These are phyloP conservation scores for Triops cancriformis DNA, from an alignment of 1,140 invertebrate species.

Conservation along the genomic window DNA sequence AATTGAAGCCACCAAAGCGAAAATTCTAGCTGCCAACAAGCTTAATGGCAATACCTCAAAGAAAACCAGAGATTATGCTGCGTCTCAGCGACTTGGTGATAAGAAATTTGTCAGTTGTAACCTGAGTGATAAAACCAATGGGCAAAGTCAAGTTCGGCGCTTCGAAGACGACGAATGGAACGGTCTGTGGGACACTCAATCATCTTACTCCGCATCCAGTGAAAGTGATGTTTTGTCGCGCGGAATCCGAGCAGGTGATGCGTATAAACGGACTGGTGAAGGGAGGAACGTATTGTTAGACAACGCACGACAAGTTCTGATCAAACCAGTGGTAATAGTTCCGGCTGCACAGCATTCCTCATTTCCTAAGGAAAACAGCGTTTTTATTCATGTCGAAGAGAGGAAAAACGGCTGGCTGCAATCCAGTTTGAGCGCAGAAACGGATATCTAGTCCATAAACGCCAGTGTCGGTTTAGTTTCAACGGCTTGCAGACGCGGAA, in stretches of 20 bases:
- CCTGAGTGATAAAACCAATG: background rate
- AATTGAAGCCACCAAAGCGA: background rate
- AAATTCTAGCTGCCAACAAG: background rate
- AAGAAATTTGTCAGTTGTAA: background rate
- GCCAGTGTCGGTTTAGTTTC: background rate
- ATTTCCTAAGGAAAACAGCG: background rate
- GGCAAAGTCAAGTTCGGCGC: background rate
- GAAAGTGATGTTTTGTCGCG: background rate
- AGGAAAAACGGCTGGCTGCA: background rate
- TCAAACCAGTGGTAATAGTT: background rate
- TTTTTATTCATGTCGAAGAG: background rate
- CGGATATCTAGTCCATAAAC: background rate
- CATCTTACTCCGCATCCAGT: background rate
- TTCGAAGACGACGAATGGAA: conserved; percentile 4
- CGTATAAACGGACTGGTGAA: background rate
- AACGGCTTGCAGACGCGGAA: background rate
- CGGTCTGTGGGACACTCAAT: background rate
- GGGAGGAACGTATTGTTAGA: background rate
- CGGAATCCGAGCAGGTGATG: background rate
- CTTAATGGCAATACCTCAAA: background rate
- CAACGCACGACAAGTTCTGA: background rate
- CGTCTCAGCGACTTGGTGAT: background rate
- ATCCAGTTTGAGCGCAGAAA: background rate
- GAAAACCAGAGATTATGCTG: background rate
- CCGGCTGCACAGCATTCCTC: background rate